Evolutionary conservation across 1,140 invertebrate genomes (phyloP), one percentile per base, ranked within the genome.

Genomic region (Berghia stephanieae): DNA sequence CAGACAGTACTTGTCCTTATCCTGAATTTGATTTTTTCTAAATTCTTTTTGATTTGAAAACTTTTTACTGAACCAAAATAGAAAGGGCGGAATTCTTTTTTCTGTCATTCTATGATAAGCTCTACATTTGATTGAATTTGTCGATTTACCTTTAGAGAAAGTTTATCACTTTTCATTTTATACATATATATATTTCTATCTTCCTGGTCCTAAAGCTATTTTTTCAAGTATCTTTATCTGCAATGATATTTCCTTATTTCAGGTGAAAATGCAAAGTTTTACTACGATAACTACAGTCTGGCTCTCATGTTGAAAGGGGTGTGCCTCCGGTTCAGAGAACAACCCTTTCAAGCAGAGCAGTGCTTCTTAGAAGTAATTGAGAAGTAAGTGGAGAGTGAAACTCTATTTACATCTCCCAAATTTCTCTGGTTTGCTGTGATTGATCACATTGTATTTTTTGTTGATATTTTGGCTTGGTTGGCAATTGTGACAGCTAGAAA

Each of bases 291-390:
- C 87, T 92, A 93, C 79, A 94, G 93, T 40, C 90, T 98, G 34
- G 88, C 94, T 8, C 89, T 94, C 10, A 90, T 97, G 60, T 86
- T 98, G 40, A 95, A 95, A 89, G 97, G 96, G 18, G 93, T 95
- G 34, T 96, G 95, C 87, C 90, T 96, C n/a, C 91, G 92, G 69
- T 92, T 94, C 83, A 92, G 95, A 91, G 91, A 92, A 63, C 92
- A 93, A 84, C 91, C 92, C 57, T 87, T 93, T 42, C 92, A 94
- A 85, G 94, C 96, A 10, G 92, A 96, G 79, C 92, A 95, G 82
- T 94, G 93, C 86, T 92, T 97, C 42, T 91, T 91, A 80, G 91
- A 92, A 79, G 92, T 95, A 27, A 83, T 91, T 38, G 81, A 84
- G 70, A 87, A 87, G 91, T 92, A 84, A 86, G 88, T 83, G 36